These are phyloP conservation scores for Phyllotis vaccarum DNA, from an alignment of 2,797 vertebrate species.

Conservation along the genomic window DNA sequence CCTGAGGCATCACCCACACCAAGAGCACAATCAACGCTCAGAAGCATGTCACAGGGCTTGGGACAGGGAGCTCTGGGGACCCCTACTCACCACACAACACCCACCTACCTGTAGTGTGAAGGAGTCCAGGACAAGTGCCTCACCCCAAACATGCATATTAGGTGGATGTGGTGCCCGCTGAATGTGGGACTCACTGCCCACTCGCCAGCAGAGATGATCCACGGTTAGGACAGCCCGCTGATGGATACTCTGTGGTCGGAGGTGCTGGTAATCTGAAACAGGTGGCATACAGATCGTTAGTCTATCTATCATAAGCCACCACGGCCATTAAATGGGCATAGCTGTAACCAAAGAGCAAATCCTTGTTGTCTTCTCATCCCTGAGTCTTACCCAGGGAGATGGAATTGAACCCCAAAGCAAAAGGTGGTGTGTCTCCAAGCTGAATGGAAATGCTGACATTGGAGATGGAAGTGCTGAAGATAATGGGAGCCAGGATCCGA, in stretches of 20 bases:
- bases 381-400: conserved; percentile 91
- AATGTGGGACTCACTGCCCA: conserved; percentile 98
- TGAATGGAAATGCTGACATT: conserved; percentile 97
- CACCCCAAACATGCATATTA: conserved; percentile 98
- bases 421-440: conserved; percentile 96
- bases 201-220: conserved; percentile 98
- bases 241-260: conserved; percentile 92
- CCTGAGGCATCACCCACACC: not conserved
- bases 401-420: conserved; percentile 96
- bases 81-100: not conserved
- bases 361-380: not conserved
- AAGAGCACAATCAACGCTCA: not conserved
- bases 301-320: not conserved
- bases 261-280: conserved; percentile 89
- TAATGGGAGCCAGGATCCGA: conserved; percentile 94
- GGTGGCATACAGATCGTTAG: not conserved
- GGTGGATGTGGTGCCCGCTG: conserved; percentile 96
- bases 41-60: not conserved
- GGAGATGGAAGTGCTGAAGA: conserved; percentile 93
- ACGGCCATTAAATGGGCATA: not conserved
- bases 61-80: not conserved
- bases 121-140: conserved; percentile 95
- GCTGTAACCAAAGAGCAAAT: conserved; percentile 39
- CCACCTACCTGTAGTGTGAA: conserved; percentile 93
- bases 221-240: conserved; percentile 92